phyloP scores from a whole-genome alignment of 2,113 vertebrate genomes.

The Chitala chitala region DNA sequence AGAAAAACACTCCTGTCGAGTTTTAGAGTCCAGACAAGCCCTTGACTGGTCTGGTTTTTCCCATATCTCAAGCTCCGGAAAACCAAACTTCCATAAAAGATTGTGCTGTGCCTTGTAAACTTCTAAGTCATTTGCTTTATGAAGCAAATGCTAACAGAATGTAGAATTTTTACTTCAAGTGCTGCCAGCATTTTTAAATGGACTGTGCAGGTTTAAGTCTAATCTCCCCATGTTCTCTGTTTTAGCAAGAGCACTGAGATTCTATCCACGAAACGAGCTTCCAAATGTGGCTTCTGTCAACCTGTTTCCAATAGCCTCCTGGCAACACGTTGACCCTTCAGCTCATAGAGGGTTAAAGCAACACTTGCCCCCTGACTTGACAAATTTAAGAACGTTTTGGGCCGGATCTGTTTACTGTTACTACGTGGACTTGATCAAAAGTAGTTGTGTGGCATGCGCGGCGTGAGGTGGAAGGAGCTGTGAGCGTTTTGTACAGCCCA shows the following conservation, averaged over 20 bases:
- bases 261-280: slow-evolving; percentile 23
- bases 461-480: slow-evolving; percentile 14
- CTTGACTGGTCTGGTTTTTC: background rate
- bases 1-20: too few species aligned
- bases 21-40: background rate
- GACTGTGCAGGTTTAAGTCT: slow-evolving; percentile 41
- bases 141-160: background rate
- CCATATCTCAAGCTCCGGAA: background rate
- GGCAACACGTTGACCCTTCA: slow-evolving; percentile 34
- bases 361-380: slow-evolving; percentile 38
- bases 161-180: background rate
- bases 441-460: background rate
- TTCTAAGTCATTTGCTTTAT: background rate
- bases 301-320: slow-evolving; percentile 44
- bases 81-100: background rate
- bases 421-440: slow-evolving; percentile 18
- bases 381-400: slow-evolving; percentile 50
- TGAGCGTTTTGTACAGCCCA: slow-evolving; percentile 27
- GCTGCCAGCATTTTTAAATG: slow-evolving; percentile 34
- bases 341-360: slow-evolving; percentile 39
- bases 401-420: slow-evolving; percentile 45
- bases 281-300: slow-evolving; percentile 21
- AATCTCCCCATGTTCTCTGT: background rate
- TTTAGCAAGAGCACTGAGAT: background rate
- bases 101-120: background rate